These are phyloP conservation scores for Pogoniulus pusillus DNA, from an alignment of 2,797 vertebrate species.

Conservation along the genomic window DNA sequence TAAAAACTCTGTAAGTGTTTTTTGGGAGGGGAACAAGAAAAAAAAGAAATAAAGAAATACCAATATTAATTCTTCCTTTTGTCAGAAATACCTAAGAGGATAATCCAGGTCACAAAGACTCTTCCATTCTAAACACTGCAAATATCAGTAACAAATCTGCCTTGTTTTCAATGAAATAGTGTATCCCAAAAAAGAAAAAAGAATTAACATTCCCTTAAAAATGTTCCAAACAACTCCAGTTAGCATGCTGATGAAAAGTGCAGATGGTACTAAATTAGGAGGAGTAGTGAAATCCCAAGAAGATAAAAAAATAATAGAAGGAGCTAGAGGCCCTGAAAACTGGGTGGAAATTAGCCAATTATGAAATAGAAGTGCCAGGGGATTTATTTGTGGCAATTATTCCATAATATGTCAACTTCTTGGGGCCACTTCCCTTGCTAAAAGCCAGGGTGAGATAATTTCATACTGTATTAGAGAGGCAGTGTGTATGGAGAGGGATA, in stretches of 20 bases:
- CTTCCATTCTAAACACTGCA: neutral
- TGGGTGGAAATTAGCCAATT: neutral
- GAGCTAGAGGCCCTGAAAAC: neutral
- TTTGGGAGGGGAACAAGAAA: no score
- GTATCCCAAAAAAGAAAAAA: neutral
- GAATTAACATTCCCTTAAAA: conserved; percentile 49
- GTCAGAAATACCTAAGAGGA: neutral
- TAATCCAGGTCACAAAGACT: neutral
- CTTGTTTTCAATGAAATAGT: conserved; percentile 7
- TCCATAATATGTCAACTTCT: neutral
- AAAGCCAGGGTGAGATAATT: neutral
- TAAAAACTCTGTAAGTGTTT: neutral
- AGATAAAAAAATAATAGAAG: conserved; percentile 25
- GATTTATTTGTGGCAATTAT: neutral
- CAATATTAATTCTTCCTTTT: neutral
- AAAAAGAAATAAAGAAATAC: neutral
- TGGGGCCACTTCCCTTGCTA: neutral
- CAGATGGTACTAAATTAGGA: conserved; percentile 57
- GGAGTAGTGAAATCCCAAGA: conserved; percentile 19
- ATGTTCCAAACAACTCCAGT: conserved; percentile 30
- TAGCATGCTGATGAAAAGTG: conserved; percentile 50
- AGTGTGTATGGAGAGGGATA: neutral
- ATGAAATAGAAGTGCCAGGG: neutral
- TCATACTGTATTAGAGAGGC: neutral
- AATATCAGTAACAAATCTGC: conserved; percentile 1